Evolutionary conservation across 2,888 invertebrate species (phyloP), one percentile per base, ranked within the genome.

Genomic region (Tanaodytes sp.): DNA sequence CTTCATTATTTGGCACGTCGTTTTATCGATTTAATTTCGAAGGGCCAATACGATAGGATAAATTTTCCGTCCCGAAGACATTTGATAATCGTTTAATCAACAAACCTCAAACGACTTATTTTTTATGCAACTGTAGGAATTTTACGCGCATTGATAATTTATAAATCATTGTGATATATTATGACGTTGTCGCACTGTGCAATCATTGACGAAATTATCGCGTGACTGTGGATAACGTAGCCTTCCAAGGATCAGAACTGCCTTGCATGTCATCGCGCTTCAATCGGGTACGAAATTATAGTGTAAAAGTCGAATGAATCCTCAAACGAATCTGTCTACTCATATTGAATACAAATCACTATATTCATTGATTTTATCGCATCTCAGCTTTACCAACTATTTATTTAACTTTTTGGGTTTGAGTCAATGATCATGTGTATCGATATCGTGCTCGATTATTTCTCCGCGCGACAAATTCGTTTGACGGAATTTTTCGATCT

Each of bases 241-340:
- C 61, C 62, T 63, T 66, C 58, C 6, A 62, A 63, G 48, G 72
- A 65, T 68, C 65, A 65, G 68, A 68, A 62, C 55, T 68, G 68
- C 72, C 62, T 72, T 68, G 72, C 72, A 72, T 68, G 72, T 68
- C 64, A 72, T 67, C 67, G 67, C 55, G 63, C 59, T 59, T 30
- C 51, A 67, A 61, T 66, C 59, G 63, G 51, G 59, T 49, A 64
- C 63, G 61, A 71, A 71, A 71, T 71, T 71, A 71, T 64, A 67
- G 66, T 58, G 63, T 64, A 57, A 66, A 65, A 71, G 46, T 66
- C 52, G 54, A 66, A 61, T 71, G 37, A 63, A 71, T 66, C 63
- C 58, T 71, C 71, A 58, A 66, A 71, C 71, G 66, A 71, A 71
- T 63, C 66, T 63, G 71, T 65, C 65, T 49, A 37, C 48, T 66